Conservation (phyloP, 2,888 invertebrate species). For the Drepanosiphum platanoidis region DNA sequence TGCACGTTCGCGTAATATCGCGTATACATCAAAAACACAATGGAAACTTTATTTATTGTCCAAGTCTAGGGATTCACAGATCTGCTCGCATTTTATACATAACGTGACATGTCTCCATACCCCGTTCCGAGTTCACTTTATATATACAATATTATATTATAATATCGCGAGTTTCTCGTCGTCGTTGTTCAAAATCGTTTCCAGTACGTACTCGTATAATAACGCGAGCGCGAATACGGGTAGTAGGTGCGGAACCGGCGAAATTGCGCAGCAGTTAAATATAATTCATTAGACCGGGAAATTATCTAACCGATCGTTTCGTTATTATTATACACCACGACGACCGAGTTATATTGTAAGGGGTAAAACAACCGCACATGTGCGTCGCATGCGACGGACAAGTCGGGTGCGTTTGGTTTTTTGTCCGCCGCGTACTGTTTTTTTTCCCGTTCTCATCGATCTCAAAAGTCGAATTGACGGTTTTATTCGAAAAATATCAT, state of each 20-base stretch:
- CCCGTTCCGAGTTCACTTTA: not conserved
- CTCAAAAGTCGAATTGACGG: too few relatives aligned
- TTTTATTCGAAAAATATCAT: too few relatives aligned
- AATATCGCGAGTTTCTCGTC: not conserved
- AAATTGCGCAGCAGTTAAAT: not conserved
- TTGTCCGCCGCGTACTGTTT: too few relatives aligned
- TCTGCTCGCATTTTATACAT: not conserved
- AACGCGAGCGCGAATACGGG: not conserved
- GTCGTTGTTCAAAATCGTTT: not conserved
- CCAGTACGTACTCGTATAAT: not conserved
- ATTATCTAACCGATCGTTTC: not conserved
- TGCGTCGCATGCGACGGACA: too few relatives aligned
- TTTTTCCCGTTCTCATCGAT: too few relatives aligned
- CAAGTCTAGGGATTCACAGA: not conserved
- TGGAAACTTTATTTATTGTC: constrained; percentile 1
- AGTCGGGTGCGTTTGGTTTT: too few relatives aligned
- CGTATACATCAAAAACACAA: not conserved
- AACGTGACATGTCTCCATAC: not conserved
- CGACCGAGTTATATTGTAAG: too few relatives aligned
- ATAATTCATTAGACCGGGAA: not conserved
- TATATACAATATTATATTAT: not conserved
- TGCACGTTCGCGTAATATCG: not conserved
- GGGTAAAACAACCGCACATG: too few relatives aligned
- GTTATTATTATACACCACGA: not conserved
- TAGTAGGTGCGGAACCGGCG: not conserved